These are phyloP conservation scores for Phalera bucephala DNA, from an alignment of 2,888 invertebrate genomes.

Conservation along the genomic window DNA sequence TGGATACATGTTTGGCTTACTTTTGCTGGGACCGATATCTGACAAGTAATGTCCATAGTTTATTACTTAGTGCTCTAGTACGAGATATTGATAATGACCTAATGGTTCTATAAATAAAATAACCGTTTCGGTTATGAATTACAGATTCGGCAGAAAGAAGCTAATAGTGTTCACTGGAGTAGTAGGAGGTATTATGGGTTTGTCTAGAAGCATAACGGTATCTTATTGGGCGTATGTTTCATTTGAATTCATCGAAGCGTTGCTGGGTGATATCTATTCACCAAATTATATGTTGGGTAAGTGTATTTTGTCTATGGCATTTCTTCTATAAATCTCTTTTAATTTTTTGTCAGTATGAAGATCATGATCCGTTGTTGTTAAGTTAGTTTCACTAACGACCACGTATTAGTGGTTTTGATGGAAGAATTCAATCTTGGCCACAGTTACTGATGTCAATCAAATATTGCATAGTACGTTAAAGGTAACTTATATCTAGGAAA, in stretches of 20 bases:
- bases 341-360: too few species aligned
- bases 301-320: background rate
- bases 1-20: conserved; percentile 85
- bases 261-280: conserved; percentile 41
- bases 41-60: conserved; percentile 24
- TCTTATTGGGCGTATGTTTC: conserved; percentile 37
- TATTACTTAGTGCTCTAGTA: too few species aligned
- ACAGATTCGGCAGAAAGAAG: conserved; percentile 40
- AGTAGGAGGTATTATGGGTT: conserved; percentile 31
- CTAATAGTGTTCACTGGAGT: conserved; percentile 35
- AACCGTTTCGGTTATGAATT: too few species aligned
- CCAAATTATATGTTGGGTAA: conserved; percentile 41
- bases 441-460: too few species aligned
- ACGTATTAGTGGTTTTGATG: too few species aligned
- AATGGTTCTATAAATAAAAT: too few species aligned
- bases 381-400: too few species aligned
- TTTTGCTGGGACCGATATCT: conserved; percentile 74
- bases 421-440: too few species aligned
- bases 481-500: too few species aligned
- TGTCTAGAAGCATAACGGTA: conserved; percentile 29
- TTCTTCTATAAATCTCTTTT: background rate
- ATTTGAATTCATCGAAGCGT: conserved; percentile 36
- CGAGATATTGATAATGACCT: too few species aligned
- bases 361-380: too few species aligned
- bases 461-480: too few species aligned